Evolutionary conservation across 2,888 invertebrate species (phyloP), one percentile per base, ranked within the genome.

Genomic region (Drosophila kokeensis): DNA sequence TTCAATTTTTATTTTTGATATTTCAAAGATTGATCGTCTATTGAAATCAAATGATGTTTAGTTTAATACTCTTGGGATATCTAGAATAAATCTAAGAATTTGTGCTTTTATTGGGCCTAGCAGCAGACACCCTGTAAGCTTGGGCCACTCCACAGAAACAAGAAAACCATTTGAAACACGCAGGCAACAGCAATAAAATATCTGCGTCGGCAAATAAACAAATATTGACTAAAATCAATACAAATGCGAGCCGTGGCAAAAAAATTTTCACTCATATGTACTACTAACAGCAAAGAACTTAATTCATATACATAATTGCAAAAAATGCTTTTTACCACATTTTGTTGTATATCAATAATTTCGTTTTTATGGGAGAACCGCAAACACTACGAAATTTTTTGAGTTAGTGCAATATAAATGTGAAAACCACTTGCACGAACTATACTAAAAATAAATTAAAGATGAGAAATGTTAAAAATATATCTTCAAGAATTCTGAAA

Each of bases 221-320:
- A 87, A 89, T 84, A 85, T 85, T 87, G 80, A 69, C 74, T 80
- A 63, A 70, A 86, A 87, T 89, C 87, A 78, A 88, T 86, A 81
- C 58, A 75, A 83, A 73, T 42, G 70, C 67, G 42, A 42, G 60
- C 54, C 61, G 64, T 70, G 71, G 62, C 57, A 66, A 50, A 55
- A 55, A 58, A 69, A n/a, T 18, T 18, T 18, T 57, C 18, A 48
- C 15, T 36, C 24, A 24, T 24, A 66, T 32, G 38, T 29, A 40
- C n/a, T 27, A 54, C 24, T n/a, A 15, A 73, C 48, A 55, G 70
- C 59, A 69, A 68, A 75, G 65, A 80, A 81, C 76, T 65, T 66
- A 74, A 74, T 67, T 61, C 48, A 61, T 13, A 74, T 65, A 83
- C 63, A 76, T 38, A 68, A 77, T 76, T 59, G 58, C 59, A 60